Base-by-base conservation (phyloP, 2,888 invertebrate genomes). In the Agriotes lineatus region DNA sequence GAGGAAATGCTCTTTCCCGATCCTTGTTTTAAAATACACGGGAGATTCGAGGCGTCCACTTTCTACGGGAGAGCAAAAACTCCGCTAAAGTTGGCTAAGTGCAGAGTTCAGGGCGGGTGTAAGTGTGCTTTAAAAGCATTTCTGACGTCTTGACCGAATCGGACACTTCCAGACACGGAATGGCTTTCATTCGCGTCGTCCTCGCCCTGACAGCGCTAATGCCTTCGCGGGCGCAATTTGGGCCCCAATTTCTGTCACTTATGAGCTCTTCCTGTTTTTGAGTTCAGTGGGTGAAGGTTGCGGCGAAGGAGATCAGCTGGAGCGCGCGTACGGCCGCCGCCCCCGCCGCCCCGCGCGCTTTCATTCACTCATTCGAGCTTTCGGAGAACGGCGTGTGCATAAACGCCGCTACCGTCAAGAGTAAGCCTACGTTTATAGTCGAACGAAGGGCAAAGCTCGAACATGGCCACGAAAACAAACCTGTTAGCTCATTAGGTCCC, bases 141-240 rank as follows among this genome's bases (percentile, higher is more conserved):
- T 81, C 83, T 84, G 85, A 84, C 85, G 84, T 84, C 85, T 85
- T 85, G 85, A 85, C 84, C 85, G 82, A 83, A 81, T 81, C 84
- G 84, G 84, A 84, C 84, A 82, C 81, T 82, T 80, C 77, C 81
- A 82, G 83, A 85, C 85, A 85, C 79, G 85, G 78, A 85, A 85
- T 82, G 80, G 85, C 85, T 85, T 85, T 85, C 84, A 84, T 82
- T 82, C 80, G 75, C 68, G 71, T 67, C 72, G 75, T 77, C 77
- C 72, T 73, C 72, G 67, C 73, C 74, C 44, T 69, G 69, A 69
- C 68, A 68, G 63, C 33, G 45, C 67, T 72, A 72, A 72, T 70
- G 72, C 64, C 61, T 70, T 72, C 72, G 67, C 69, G 58, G 42
- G 67, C 63, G 65, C 66, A 61, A 66, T 67, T 70, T 67, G 44